Conservation (phyloP, 2,888 invertebrate genomes). For the Acleris laterana region DNA sequence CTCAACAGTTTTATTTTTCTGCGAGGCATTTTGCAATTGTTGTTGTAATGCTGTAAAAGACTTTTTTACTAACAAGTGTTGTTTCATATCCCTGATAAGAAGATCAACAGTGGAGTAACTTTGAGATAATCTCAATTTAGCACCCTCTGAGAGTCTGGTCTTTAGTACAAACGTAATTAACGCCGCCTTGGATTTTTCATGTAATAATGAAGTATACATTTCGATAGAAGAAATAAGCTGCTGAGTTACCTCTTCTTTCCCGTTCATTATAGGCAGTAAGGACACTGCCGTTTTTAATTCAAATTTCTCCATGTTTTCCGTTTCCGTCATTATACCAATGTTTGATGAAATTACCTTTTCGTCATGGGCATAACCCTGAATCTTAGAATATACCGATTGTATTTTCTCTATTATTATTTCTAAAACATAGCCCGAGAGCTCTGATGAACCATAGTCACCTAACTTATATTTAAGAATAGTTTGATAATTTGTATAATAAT, state of each 20-base stretch:
- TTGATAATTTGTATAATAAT: background rate
- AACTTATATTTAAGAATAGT: background rate
- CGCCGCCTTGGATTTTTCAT: background rate
- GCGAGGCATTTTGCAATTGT: constrained; percentile 19
- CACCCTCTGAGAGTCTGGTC: constrained; percentile 30
- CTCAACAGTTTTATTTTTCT: constrained; percentile 20
- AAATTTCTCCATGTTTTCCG: constrained; percentile 24
- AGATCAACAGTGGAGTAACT: constrained; percentile 23
- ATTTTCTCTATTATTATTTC: background rate
- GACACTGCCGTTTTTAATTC: constrained; percentile 38
- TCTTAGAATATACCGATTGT: background rate
- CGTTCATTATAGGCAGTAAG: constrained; percentile 35
- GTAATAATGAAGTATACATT: constrained; percentile 32
- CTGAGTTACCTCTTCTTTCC: constrained; percentile 18
- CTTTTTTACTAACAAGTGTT: constrained; percentile 30
- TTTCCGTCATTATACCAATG: background rate
- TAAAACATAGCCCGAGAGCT: background rate
- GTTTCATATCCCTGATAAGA: constrained; percentile 27
- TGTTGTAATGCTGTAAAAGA: constrained; percentile 31
- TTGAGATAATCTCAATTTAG: constrained; percentile 14
- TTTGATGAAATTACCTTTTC: too few relatives aligned
- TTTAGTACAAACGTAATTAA: constrained; percentile 41
- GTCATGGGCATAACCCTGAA: background rate
- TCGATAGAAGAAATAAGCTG: constrained; percentile 34
- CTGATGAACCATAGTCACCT: background rate